These are phyloP conservation scores for Aporophyla lueneburgensis DNA, from an alignment of 2,888 invertebrate genomes.

Conservation along the genomic window DNA sequence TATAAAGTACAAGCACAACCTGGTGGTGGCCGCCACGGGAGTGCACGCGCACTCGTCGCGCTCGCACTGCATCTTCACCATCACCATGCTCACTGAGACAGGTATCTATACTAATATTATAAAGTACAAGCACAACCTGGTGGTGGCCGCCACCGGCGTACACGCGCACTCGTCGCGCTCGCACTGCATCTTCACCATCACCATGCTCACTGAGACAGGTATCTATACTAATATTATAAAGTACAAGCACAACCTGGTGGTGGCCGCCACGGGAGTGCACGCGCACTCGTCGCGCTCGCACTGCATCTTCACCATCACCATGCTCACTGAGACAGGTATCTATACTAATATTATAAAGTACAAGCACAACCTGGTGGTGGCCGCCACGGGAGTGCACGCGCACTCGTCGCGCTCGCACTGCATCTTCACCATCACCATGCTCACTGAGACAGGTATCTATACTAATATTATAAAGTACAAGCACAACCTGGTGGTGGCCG, in stretches of 20 bases:
- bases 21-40: constrained; percentile 94
- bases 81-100: constrained; percentile 93
- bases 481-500: constrained; percentile 94
- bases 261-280: constrained; percentile 95
- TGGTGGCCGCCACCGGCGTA: constrained; percentile 94
- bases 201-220: constrained; percentile 93
- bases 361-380: constrained; percentile 94
- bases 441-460: too few species aligned
- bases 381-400: constrained; percentile 94
- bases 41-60: constrained; percentile 96
- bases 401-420: constrained; percentile 97
- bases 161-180: constrained; percentile 96
- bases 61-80: constrained; percentile 97
- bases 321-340: constrained; percentile 93
- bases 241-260: constrained; percentile 93
- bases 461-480: too few species aligned
- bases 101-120: too few species aligned
- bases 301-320: constrained; percentile 95
- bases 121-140: constrained; percentile 93
- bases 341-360: too few species aligned
- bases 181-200: constrained; percentile 96
- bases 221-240: too few species aligned
- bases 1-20: constrained; percentile 93
- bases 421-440: constrained; percentile 95
- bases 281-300: constrained; percentile 96